Evolutionary conservation across 2,797 vertebrate genomes (phyloP), one percentile per base, ranked within the genome.

Genomic region (Anomalospiza imberbis): DNA sequence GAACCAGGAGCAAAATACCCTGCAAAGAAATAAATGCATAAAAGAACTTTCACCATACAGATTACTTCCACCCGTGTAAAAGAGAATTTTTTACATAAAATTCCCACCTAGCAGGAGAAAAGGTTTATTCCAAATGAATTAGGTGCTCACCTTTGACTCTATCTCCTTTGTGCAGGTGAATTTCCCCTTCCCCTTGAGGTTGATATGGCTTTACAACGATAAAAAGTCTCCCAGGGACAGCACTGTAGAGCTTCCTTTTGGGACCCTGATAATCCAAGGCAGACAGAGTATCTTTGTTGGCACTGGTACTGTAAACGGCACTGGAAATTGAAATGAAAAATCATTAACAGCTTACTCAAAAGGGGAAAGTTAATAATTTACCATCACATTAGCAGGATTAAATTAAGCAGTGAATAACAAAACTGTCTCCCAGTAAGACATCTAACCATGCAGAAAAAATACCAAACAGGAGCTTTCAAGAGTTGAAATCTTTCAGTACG

Each of bases 211-310:
- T 99, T 47, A 99, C 96, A 2, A 98, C 99, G 24, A 99, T 98
- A 51, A 99, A 99, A 61, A 99, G 98, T 86, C 99, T 98, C 47
- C 99, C 99, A 2, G 99, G 99, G 28, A 99, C 98, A 0, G 99
- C 99, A 4, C 99, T 99, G 97, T 99, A 99, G 74, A 99, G 98
- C 96, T 99, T 99, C 97, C 99, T 98, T 79, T 98, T 98, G 93
- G 98, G 96, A 91, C 98, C 98, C 11, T 97, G 98, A 53, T 95
- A 97, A 93, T 99, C 98, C 32, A 97, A 96, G 74, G 98, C 94
- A 7, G 97, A 91, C 79, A 97, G 91, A 50, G 88, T 14, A 75
- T 98, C 98, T 96, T 97, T 98, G 97, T 66, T 98, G 95, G 97
- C 97, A 94, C 98, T 97, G 54, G 98, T 97, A 88, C 95, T 98